A percentile compares a stretch with the other conserved stretches of the same genome.
phyloP scores from a whole-genome alignment of 2,113 vertebrate species.

The Cololabis saira region DNA sequence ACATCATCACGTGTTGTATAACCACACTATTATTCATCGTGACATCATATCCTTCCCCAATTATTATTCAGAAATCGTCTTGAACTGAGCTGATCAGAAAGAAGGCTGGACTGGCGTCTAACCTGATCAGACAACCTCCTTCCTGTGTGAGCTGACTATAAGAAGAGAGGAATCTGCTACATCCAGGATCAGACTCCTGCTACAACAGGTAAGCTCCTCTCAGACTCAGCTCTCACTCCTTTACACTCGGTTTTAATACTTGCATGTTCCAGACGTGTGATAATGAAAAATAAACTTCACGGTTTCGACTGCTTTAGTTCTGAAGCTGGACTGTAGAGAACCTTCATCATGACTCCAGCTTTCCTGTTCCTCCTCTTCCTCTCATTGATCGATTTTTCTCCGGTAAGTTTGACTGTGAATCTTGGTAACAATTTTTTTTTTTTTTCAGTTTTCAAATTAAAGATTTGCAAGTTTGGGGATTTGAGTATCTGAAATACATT shows the following conservation, averaged over 20 bases:
- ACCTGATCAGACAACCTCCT: too few relatives aligned
- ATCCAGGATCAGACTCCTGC: neutral
- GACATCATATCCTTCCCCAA: too few relatives aligned
- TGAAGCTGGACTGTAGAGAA: neutral
- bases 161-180: neutral
- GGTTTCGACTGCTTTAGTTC: neutral
- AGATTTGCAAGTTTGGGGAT: too few relatives aligned
- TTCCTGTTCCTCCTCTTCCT: conserved; percentile 31
- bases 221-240: neutral
- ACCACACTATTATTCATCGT: too few relatives aligned
- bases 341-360: conserved; percentile 20
- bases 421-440: neutral
- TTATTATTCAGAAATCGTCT: too few relatives aligned
- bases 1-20: too few relatives aligned
- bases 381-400: neutral
- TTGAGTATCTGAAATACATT: too few relatives aligned
- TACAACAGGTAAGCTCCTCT: neutral
- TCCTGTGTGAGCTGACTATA: conserved; percentile 1
- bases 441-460: too few relatives aligned
- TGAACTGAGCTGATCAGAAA: too few relatives aligned
- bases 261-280: too few relatives aligned
- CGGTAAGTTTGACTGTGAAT: conserved; percentile 13
- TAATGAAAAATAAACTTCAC: neutral
- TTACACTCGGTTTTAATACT: too few relatives aligned
- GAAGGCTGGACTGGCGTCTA: too few relatives aligned